Conservation (phyloP, 2,113 vertebrate genomes). For the Lasiurus borealis region DNA sequence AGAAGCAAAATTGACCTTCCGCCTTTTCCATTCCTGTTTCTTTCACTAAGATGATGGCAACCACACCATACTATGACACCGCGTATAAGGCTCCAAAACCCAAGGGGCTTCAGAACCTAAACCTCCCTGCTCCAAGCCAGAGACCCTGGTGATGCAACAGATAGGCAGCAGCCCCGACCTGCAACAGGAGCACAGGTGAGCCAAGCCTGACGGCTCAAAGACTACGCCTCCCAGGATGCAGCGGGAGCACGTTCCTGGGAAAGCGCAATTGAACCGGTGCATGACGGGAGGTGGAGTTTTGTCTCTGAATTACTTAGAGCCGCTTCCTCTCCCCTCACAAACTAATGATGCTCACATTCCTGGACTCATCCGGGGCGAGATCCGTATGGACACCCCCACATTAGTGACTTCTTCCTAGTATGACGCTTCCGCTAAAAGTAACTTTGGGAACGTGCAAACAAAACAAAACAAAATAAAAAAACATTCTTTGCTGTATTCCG, state of each 20-base stretch:
- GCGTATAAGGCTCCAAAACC: not conserved
- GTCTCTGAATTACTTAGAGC: rapidly evolving
- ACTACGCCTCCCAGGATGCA: conserved; percentile 75
- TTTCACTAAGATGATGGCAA: not conserved
- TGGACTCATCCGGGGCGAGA: not conserved
- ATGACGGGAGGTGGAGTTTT: not conserved
- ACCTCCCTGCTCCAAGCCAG: not conserved
- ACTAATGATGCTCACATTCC: not conserved
- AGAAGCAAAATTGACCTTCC: not conserved
- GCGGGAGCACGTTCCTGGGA: not conserved
- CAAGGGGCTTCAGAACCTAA: not conserved
- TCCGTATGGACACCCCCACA: not conserved
- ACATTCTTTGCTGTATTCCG: not conserved
- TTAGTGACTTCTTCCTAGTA: not conserved
- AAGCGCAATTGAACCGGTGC: not conserved
- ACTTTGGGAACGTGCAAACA: not conserved
- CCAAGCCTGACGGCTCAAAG: rapidly evolving
- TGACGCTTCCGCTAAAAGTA: too few species aligned
- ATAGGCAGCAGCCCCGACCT: rapidly evolving
- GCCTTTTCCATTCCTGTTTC: not conserved
- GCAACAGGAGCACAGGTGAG: rapidly evolving
- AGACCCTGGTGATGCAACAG: rapidly evolving
- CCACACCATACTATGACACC: not conserved
- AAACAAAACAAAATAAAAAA: not conserved
- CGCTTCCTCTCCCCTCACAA: rapidly evolving